These are phyloP conservation scores for Pristis pectinata DNA, from an alignment of 2,797 vertebrate species.

Conservation along the genomic window DNA sequence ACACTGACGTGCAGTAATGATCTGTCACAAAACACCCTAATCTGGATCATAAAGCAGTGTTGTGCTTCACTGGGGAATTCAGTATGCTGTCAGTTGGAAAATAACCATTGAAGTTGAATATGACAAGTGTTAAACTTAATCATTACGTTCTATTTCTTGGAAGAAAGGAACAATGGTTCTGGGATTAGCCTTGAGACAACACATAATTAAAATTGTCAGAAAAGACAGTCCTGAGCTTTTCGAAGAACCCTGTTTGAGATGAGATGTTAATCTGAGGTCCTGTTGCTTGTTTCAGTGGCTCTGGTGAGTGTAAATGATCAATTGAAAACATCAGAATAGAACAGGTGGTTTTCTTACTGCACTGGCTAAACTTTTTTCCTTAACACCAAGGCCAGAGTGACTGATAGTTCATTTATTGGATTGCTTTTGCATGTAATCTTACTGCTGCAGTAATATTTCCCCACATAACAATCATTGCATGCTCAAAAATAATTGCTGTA, in stretches of 20 bases:
- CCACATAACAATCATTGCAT: neutral
- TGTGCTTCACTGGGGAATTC: neutral
- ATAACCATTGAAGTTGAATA: neutral
- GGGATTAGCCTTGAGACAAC: neutral
- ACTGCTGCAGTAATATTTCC: neutral
- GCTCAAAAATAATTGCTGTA: neutral
- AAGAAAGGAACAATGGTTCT: neutral
- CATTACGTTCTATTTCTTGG: neutral
- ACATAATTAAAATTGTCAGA: neutral
- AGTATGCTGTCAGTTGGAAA: neutral
- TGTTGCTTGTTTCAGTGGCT: neutral
- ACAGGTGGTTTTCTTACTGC: neutral
- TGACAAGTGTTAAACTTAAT: conserved; percentile 19
- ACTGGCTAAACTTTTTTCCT: neutral
- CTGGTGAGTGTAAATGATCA: neutral
- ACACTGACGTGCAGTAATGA: neutral
- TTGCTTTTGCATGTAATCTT: neutral
- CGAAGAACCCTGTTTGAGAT: neutral
- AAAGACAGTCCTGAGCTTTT: neutral
- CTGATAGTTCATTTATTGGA: neutral
- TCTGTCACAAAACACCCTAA: conserved; percentile 9
- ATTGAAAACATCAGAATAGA: neutral
- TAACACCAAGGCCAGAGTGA: neutral
- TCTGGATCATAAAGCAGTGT: neutral
- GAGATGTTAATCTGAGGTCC: neutral